A percentile compares a stretch with the other conserved stretches of the same genome.
phyloP scores from a whole-genome alignment of 2,113 vertebrate genomes.

The Rutilus rutilus region DNA sequence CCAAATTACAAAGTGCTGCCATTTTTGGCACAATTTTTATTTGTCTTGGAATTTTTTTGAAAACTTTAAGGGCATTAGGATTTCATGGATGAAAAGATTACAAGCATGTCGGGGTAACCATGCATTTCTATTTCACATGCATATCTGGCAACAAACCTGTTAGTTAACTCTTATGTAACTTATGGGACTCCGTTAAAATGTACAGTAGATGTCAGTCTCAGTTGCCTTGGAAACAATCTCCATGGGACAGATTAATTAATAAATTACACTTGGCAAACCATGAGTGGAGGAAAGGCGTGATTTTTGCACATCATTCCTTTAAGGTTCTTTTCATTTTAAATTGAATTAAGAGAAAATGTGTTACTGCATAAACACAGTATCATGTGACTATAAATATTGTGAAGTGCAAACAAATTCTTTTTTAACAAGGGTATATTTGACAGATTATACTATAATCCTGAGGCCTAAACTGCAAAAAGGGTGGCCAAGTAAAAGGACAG shows the following conservation, averaged over 20 bases:
- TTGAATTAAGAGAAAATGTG: neutral
- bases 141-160: neutral
- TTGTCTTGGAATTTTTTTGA: neutral
- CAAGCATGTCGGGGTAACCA: neutral
- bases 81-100: neutral
- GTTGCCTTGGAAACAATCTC: slow-evolving; percentile 61
- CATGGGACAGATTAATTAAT: slow-evolving; percentile 60
- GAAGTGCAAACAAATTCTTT: neutral
- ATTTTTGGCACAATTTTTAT: neutral
- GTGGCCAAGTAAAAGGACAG: slow-evolving; percentile 5
- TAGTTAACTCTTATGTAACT: slow-evolving; percentile 49
- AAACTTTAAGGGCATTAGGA: neutral
- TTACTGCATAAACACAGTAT: neutral
- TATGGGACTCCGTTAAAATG: slow-evolving; percentile 61
- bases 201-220: slow-evolving; percentile 64
- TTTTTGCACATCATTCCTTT: neutral
- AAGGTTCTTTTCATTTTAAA: neutral
- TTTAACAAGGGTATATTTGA: neutral
- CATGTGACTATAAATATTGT: neutral
- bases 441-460: neutral
- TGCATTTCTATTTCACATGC: neutral
- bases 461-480: neutral
- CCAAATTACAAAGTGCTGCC: neutral
- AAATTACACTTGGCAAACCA: slow-evolving; percentile 45
- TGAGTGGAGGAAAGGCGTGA: neutral